Conservation (phyloP, 2,888 invertebrate genomes). For the Callyntrura sp. region DNA sequence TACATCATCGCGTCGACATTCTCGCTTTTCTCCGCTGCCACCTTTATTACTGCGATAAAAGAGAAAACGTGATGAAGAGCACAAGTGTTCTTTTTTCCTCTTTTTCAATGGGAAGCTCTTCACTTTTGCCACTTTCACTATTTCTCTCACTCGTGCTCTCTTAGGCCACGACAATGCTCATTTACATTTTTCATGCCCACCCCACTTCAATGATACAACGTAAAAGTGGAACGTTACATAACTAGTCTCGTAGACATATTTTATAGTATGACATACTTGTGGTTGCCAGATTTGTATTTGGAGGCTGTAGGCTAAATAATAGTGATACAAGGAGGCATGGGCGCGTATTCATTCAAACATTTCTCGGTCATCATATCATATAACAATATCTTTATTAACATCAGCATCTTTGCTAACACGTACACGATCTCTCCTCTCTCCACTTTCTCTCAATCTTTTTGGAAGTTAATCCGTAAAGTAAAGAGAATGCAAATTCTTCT, state of each 20-base stretch:
- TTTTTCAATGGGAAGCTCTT: slow-evolving; percentile 28
- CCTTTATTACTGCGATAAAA: not conserved
- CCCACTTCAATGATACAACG: not conserved
- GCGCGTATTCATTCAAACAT: not conserved
- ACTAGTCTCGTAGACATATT: not conserved
- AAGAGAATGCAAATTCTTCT: slow-evolving; percentile 44
- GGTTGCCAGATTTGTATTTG: not conserved
- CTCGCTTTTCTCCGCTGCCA: too few species aligned
- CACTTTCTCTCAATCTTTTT: not conserved
- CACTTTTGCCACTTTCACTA: slow-evolving; percentile 10
- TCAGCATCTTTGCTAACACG: not conserved
- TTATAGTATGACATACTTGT: not conserved
- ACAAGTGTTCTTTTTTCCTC: slow-evolving; percentile 16
- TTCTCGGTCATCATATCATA: not conserved
- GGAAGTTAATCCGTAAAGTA: slow-evolving; percentile 43
- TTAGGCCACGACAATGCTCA: slow-evolving; percentile 35
- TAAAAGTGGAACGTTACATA: not conserved
- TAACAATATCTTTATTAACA: slow-evolving; percentile 3
- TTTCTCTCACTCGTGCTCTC: not conserved
- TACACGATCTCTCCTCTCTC: not conserved
- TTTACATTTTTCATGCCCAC: slow-evolving; percentile 52
- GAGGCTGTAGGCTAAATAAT: not conserved
- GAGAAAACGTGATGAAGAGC: slow-evolving; percentile 45
- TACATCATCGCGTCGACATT: not conserved
- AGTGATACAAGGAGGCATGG: not conserved